phyloP scores from a whole-genome alignment of 2,888 invertebrate genomes.

The Epicampocera succincta region DNA sequence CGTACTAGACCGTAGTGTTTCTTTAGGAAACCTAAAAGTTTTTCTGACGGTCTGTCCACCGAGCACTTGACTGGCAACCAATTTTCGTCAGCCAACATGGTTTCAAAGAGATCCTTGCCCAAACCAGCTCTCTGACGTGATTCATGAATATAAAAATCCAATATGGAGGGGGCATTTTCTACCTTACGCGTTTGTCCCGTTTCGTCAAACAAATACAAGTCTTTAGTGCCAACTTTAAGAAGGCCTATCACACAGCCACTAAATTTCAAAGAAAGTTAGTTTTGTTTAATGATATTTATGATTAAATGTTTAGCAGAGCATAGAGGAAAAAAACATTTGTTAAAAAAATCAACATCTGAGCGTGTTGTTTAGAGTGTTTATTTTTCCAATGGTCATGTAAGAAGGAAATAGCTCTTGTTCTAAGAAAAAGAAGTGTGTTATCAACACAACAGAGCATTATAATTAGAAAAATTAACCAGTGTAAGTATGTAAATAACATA shows the following conservation, averaged over 20 bases:
- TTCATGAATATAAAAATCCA: constrained; percentile 96
- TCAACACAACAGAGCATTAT: no score
- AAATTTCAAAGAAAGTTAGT: constrained; percentile 67
- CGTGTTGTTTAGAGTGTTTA: no score
- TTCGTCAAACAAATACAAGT: constrained; percentile 91
- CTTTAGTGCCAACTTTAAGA: constrained; percentile 94
- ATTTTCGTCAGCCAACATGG: constrained; percentile 90
- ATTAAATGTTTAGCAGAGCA: not conserved
- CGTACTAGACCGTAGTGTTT: constrained; percentile 88
- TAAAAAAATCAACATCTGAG: no score
- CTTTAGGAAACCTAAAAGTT: constrained; percentile 91
- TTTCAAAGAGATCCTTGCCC: constrained; percentile 92
- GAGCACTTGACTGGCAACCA: constrained; percentile 89
- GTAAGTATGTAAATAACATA: no score
- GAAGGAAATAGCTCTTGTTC: no score
- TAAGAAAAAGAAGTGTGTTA: no score
- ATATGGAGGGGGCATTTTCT: constrained; percentile 91
- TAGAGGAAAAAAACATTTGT: not conserved
- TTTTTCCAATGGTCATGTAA: no score
- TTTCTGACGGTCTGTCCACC: constrained; percentile 95
- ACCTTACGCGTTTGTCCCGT: constrained; percentile 88
- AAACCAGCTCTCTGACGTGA: constrained; percentile 92
- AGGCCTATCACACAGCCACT: constrained; percentile 91
- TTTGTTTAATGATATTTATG: not conserved
- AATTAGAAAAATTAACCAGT: no score